Evolutionary conservation across 2,888 invertebrate species (phyloP).

Genomic region (Lepidochrysops patricia): DNA sequence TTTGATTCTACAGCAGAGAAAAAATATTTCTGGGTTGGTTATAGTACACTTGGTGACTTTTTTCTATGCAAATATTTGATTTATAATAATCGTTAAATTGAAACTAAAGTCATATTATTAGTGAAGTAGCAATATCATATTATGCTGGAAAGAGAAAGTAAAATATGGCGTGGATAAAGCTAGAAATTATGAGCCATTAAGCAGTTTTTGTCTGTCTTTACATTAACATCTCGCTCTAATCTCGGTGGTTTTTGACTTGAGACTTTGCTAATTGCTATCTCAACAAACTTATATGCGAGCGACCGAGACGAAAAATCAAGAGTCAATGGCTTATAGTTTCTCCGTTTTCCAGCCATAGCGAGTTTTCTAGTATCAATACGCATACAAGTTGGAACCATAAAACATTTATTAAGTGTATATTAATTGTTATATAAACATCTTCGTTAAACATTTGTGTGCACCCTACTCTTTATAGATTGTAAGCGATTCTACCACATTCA

Average conservation of each 20-base stretch:
- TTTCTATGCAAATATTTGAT: neutral
- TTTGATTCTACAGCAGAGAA: too few relatives aligned
- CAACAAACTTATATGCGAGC: neutral
- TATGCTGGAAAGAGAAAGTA: constrained; percentile 24
- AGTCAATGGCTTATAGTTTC: constrained; percentile 2
- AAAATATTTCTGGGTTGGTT: too few relatives aligned
- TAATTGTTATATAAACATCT: constrained; percentile 48
- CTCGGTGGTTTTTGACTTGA: neutral
- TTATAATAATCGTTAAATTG: constrained; percentile 4
- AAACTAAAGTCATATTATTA: constrained; percentile 21
- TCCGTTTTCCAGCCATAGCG: neutral
- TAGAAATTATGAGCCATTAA: neutral
- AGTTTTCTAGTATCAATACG: constrained; percentile 47
- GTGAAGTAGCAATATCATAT: constrained; percentile 24
- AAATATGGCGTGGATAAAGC: constrained; percentile 9
- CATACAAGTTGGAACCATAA: constrained; percentile 61
- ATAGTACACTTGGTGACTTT: too few relatives aligned
- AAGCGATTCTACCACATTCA: constrained; percentile 63
- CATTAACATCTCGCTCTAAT: neutral
- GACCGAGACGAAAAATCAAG: neutral
- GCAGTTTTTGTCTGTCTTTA: neutral
- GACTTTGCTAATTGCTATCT: neutral
- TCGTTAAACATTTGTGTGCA: constrained; percentile 50
- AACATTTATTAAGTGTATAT: constrained; percentile 53
- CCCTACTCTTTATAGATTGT: constrained; percentile 51